A percentile compares a stretch with the other conserved stretches of the same genome.
phyloP scores from a whole-genome alignment of 35 echinoderm and acorn worm genomes.

The Apostichopus californicus region DNA sequence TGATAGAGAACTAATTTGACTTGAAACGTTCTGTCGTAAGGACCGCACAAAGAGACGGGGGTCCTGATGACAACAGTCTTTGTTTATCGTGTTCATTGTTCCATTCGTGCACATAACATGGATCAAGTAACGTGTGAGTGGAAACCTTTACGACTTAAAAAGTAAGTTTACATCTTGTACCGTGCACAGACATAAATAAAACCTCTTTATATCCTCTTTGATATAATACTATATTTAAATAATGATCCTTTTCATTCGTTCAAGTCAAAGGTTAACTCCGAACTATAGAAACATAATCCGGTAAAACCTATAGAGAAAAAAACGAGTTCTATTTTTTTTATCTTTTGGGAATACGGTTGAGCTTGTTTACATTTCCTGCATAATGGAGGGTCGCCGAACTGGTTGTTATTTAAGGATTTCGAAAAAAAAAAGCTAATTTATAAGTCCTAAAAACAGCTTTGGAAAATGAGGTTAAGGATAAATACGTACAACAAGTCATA shows the following conservation, averaged over 20 bases:
- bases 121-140: not conserved
- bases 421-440: not conserved
- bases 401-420: not conserved
- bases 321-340: not conserved
- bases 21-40: too few species aligned
- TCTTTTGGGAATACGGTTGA: not conserved
- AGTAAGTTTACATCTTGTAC: not conserved
- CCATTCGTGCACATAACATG: not conserved
- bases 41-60: too few species aligned
- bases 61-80: too few species aligned
- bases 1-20: too few species aligned
- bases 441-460: not conserved
- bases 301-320: not conserved
- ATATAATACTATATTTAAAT: not conserved
- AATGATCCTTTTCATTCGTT: not conserved
- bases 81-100: too few species aligned
- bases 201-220: not conserved
- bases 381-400: not conserved
- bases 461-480: not conserved
- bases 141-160: not conserved
- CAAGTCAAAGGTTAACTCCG: not conserved
- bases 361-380: not conserved
- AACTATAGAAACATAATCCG: not conserved
- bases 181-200: not conserved
- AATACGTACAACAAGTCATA: not conserved